Percentiles rank a stretch among this genome's conserved stretches.
phyloP scores from a whole-genome alignment of 2,797 vertebrate species.

The Protonibea diacanthus region DNA sequence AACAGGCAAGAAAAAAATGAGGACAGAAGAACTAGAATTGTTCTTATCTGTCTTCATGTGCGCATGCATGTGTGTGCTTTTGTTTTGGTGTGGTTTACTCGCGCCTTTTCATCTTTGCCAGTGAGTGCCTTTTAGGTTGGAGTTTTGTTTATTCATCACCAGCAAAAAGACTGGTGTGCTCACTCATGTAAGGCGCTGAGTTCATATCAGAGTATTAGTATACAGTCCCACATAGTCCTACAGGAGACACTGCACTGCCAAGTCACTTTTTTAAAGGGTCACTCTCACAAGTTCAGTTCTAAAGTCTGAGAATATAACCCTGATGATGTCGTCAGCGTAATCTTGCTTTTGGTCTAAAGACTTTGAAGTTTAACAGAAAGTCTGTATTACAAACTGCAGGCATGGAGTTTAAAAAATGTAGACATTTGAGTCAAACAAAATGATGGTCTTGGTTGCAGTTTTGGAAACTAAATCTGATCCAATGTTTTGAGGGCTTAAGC shows the following conservation, averaged over 20 bases:
- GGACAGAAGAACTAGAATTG: conserved; percentile 52
- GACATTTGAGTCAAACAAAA: not conserved
- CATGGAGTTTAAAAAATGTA: not conserved
- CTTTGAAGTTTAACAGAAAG: not conserved
- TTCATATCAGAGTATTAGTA: conserved; percentile 4
- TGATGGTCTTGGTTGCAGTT: not conserved
- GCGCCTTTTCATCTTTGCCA: conserved; percentile 50
- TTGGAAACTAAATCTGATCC: not conserved
- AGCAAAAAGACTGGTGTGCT: conserved; percentile 32
- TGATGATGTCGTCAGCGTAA: not conserved
- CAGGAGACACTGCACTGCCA: not conserved
- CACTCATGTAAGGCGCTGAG: not conserved
- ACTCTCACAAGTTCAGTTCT: not conserved
- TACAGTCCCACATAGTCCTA: not conserved
- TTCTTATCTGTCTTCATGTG: conserved; percentile 65
- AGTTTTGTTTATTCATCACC: conserved; percentile 52
- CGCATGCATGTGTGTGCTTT: conserved; percentile 1
- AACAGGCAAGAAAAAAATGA: conserved; percentile 43
- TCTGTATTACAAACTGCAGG: not conserved
- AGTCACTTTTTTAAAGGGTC: not conserved
- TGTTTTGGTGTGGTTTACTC: conserved; percentile 37
- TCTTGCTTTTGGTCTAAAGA: not conserved
- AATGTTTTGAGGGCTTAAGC: not conserved
- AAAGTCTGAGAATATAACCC: not conserved
- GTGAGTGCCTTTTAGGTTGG: conserved; percentile 28